Conservation (phyloP, 2,888 invertebrate genomes). For the Brachypterus glaber region DNA sequence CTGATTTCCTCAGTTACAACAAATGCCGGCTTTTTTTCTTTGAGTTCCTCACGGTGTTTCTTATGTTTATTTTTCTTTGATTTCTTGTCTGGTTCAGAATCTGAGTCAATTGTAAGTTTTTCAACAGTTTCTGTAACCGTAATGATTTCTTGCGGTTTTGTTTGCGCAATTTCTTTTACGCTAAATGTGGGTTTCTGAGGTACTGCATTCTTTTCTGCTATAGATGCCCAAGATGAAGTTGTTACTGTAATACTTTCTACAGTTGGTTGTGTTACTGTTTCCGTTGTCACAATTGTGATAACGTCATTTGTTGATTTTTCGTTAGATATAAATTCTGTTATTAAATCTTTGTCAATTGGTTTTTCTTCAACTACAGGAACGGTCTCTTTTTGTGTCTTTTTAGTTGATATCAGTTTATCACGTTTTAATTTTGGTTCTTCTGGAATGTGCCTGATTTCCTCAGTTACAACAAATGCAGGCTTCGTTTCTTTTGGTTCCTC, state of each 20-base stretch:
- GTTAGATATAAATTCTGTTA: not conserved
- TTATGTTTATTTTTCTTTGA: slow-evolving; percentile 22
- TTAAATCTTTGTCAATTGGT: too few relatives aligned
- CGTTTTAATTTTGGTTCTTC: slow-evolving; percentile 10
- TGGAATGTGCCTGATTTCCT: slow-evolving; percentile 18
- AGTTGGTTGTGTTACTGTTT: slow-evolving; percentile 1
- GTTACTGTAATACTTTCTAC: too few relatives aligned
- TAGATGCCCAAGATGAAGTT: too few relatives aligned
- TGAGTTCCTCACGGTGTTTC: slow-evolving; percentile 16
- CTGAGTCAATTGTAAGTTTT: slow-evolving; percentile 10
- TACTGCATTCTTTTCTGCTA: not conserved
- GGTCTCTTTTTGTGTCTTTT: not conserved
- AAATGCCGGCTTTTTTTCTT: slow-evolving; percentile 19
- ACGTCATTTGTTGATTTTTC: too few relatives aligned
- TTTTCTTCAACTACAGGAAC: too few relatives aligned
- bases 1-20: slow-evolving; percentile 20
- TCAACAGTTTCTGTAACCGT: slow-evolving; percentile 9
- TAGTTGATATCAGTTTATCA: not conserved
- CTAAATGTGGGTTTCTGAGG: too few relatives aligned
- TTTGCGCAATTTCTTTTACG: not conserved
- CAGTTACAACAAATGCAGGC: slow-evolving; percentile 17
- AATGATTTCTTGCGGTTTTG: too few relatives aligned
- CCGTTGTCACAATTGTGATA: slow-evolving; percentile 2
- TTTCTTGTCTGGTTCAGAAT: slow-evolving; percentile 18
- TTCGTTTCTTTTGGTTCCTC: slow-evolving; percentile 10